A percentile compares a stretch with the other conserved stretches of the same genome.
phyloP scores from a whole-genome alignment of 2,888 invertebrate species.

The Onthophagus sagittarius region DNA sequence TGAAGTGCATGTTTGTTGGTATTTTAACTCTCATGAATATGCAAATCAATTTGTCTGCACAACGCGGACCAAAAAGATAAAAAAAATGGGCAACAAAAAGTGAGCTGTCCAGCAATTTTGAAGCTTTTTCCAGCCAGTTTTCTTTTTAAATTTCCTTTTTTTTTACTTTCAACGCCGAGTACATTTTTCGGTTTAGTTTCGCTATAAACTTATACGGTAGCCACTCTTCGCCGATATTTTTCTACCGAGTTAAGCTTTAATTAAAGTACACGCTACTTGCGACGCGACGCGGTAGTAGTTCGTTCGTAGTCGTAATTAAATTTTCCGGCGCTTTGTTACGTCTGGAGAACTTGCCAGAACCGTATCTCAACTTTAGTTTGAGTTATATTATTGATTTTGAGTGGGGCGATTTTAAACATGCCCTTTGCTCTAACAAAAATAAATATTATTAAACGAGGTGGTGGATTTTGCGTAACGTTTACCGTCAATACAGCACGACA shows the following conservation, averaged over 20 bases:
- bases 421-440: too few species aligned
- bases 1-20: not conserved
- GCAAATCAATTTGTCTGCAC: not conserved
- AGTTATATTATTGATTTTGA: not conserved
- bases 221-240: not conserved
- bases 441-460: too few species aligned
- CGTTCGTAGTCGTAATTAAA: not conserved
- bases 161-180: not conserved
- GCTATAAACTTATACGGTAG: not conserved
- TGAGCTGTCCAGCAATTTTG: too few species aligned
- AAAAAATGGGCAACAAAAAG: too few species aligned
- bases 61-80: too few species aligned
- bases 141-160: not conserved
- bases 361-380: not conserved
- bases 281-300: not conserved
- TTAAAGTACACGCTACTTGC: not conserved
- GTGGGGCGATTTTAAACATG: not conserved
- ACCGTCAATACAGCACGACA: too few species aligned
- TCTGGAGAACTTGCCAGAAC: not conserved
- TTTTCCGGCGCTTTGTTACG: not conserved
- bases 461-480: too few species aligned
- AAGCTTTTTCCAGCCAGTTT: not conserved
- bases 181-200: not conserved
- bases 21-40: not conserved
- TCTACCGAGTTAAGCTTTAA: not conserved